These are phyloP conservation scores for Cheilosia scutellata DNA, from an alignment of 2,888 invertebrate genomes.

Conservation along the genomic window DNA sequence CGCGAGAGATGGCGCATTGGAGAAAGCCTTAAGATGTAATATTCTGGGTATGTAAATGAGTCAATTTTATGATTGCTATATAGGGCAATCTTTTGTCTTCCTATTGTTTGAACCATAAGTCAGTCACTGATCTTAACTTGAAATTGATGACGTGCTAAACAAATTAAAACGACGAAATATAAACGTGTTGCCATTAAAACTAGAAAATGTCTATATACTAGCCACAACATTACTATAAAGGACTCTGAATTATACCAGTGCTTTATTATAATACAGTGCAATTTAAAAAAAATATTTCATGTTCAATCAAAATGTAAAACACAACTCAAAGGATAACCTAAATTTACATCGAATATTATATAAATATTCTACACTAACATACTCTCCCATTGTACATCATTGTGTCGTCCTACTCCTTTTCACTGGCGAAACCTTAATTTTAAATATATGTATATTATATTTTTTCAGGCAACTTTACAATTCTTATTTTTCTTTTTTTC, in stretches of 20 bases:
- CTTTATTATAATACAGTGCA: constrained; percentile 56
- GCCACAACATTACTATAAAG: constrained; percentile 6
- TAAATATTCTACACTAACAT: constrained; percentile 2
- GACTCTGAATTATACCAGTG: constrained; percentile 36
- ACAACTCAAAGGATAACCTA: too few species aligned
- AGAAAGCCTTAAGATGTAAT: too few species aligned
- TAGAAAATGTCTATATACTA: background rate
- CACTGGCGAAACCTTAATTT: constrained; percentile 51
- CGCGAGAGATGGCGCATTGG: too few species aligned
- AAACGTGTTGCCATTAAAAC: constrained; percentile 12
- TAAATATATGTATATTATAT: constrained; percentile 34
- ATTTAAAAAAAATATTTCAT: background rate
- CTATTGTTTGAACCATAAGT: too few species aligned
- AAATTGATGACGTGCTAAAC: too few species aligned
- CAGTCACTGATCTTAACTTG: too few species aligned
- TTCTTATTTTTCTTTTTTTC: background rate
- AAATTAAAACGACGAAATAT: too few species aligned
- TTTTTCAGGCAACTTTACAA: constrained; percentile 46
- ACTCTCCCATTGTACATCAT: constrained; percentile 30
- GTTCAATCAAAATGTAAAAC: background rate
- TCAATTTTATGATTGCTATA: too few species aligned
- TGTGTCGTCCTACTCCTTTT: constrained; percentile 2
- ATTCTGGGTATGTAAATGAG: too few species aligned
- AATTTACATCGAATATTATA: background rate
- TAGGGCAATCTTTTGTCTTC: too few species aligned